A percentile compares a stretch with the other conserved stretches of the same genome.
Conservation (phyloP, 2,113 vertebrate species). For the Pseudorasbora parva region DNA sequence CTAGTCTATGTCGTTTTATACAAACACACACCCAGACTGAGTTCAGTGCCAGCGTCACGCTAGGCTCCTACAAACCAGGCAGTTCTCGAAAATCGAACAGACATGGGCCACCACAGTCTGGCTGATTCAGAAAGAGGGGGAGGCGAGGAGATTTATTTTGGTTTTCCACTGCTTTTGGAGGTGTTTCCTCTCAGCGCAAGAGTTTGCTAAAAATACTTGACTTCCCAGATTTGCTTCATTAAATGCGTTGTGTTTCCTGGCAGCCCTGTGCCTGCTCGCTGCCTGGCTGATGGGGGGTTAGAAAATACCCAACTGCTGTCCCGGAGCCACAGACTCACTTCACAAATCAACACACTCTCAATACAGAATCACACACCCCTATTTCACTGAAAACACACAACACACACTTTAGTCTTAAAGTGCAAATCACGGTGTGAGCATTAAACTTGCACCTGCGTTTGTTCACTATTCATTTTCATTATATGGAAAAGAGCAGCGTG, state of each 20-base stretch:
- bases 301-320: slow-evolving; percentile 40
- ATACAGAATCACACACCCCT: slow-evolving; percentile 27
- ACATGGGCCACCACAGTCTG: slow-evolving; percentile 19
- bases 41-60: slow-evolving; percentile 6
- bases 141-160: slow-evolving; percentile 27
- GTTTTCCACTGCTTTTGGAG: slow-evolving; percentile 53
- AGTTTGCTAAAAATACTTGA: slow-evolving; percentile 72
- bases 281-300: slow-evolving; percentile 49
- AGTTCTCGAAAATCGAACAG: slow-evolving; percentile 24
- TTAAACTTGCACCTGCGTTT: neutral
- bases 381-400: neutral
- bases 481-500: neutral
- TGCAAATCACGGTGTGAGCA: neutral
- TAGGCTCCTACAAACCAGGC: slow-evolving; percentile 19
- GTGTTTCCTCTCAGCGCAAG: slow-evolving; percentile 66
- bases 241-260: slow-evolving; percentile 72
- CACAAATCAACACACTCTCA: slow-evolving; percentile 45
- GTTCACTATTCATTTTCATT: neutral
- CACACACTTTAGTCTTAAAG: neutral
- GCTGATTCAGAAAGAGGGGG: slow-evolving; percentile 7
- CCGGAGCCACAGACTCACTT: slow-evolving; percentile 24
- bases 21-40: neutral
- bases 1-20: neutral
- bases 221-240: slow-evolving; percentile 73
- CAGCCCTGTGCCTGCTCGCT: slow-evolving; percentile 55